Base-by-base conservation (phyloP, 2,888 invertebrate species). In the Antheraea yamamai region DNA sequence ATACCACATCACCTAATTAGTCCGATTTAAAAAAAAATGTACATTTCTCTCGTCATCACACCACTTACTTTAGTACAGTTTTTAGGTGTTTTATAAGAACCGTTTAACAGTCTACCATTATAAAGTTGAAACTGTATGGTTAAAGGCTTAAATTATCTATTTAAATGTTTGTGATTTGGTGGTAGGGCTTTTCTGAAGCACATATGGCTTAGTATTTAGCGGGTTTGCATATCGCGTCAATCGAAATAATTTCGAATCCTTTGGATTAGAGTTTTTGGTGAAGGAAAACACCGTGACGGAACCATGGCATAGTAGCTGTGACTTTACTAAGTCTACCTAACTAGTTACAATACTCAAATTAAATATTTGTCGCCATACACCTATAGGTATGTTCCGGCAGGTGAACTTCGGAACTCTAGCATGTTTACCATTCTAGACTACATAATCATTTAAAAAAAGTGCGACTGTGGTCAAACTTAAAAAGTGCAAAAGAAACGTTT, bases 1-100 rank as follows among this genome's bases (percentile, higher is more conserved):
- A 73, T 81, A 82, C 79, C 80, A 79, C 75, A 80, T 74, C 77
- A 78, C 77, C 81, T 83, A 85, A 85, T 85, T 86, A 86, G 77
- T 77, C 64, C 64, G 66, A 52, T 52, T 74, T 72, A 23, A 73
- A 66, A 66, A 23, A 72, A 74, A 72, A 74, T 72, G 68, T 61
- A 61, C 26, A 73, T 61, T 39, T 73, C 39, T 70, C 39, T 39
- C 68, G 2, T 64, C 23, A 64, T 66, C 20, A 6, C 14, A 66
- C 26, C 26, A 20, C 6, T 26, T 66, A 16, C 4, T 30, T 61
- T 16, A 30, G 26, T 26, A 30, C 26, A 66, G 30, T 66, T 26
- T 1, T 30, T 66, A 26, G 64, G 26, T 26, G 20, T 58, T 10
- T 58, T 20, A n/a, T 58, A 20, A 58, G 18, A 18, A 58, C 2